Evolutionary conservation across 2,113 vertebrate genomes (phyloP).

Genomic region (Callorhinus ursinus): DNA sequence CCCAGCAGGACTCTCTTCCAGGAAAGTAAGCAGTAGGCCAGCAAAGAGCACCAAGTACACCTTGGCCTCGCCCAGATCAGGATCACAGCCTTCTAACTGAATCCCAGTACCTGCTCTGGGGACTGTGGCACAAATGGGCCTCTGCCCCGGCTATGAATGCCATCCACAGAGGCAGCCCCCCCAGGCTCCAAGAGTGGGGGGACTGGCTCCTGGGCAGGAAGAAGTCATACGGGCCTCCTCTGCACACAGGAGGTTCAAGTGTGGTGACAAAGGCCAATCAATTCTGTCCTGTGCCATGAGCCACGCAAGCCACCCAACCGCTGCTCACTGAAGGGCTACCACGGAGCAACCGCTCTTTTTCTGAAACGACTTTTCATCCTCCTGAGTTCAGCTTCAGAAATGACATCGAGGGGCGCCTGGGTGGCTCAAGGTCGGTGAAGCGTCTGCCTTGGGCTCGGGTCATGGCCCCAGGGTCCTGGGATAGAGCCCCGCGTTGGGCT

Average conservation of each 20-base stretch:
- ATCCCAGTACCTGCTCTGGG: neutral
- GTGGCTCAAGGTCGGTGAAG: neutral
- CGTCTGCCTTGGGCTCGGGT: neutral
- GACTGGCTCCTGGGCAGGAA: neutral
- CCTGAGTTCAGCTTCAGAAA: neutral
- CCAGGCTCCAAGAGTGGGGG: neutral
- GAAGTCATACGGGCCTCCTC: neutral
- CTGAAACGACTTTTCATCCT: neutral
- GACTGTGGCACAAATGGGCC: fast-evolving
- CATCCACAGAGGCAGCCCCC: neutral
- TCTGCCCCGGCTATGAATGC: fast-evolving
- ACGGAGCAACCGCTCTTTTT: fast-evolving
- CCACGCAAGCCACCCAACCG: neutral
- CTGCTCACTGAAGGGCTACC: neutral
- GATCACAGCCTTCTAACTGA: neutral
- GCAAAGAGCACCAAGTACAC: neutral
- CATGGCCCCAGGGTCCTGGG: neutral
- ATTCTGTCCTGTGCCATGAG: fast-evolving
- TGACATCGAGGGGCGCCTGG: neutral
- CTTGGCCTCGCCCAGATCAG: neutral
- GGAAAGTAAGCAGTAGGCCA: too few species aligned
- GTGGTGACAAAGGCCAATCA: neutral
- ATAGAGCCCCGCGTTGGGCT: neutral
- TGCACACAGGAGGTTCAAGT: fast-evolving
- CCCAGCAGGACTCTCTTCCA: neutral